Evolutionary conservation across 2,888 invertebrate species (phyloP).

Genomic region (Mantis religiosa): DNA sequence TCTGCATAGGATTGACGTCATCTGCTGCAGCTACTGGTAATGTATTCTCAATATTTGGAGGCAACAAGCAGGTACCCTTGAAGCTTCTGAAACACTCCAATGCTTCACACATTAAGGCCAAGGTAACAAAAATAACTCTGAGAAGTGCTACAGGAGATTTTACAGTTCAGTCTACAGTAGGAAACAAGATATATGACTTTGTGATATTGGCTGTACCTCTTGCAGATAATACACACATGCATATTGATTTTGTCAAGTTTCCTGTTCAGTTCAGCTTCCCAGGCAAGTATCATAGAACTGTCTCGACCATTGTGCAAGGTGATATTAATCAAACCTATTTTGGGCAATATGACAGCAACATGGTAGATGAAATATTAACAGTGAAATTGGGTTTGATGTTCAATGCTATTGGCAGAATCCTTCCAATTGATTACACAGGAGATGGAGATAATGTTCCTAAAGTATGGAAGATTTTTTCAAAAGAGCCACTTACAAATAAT

Average conservation of each 20-base stretch:
- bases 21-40: conserved; percentile 51
- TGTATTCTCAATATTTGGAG: conserved; percentile 57
- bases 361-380: conserved; percentile 45
- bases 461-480: conserved; percentile 59
- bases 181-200: conserved; percentile 46
- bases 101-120: conserved; percentile 42
- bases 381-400: conserved; percentile 46
- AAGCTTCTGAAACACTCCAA: conserved; percentile 42
- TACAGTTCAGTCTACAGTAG: conserved; percentile 20
- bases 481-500: conserved; percentile 43
- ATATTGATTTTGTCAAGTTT: conserved; percentile 48
- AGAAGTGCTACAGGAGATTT: conserved; percentile 35
- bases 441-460: conserved; percentile 33
- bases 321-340: conserved; percentile 47
- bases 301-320: conserved; percentile 51
- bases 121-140: conserved; percentile 39
- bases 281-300: conserved; percentile 51
- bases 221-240: conserved; percentile 42
- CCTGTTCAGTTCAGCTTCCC: conserved; percentile 40
- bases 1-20: conserved; percentile 44
- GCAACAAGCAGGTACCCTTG: conserved; percentile 51
- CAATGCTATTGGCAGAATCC: conserved; percentile 47
- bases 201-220: conserved; percentile 57
- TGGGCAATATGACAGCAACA: conserved; percentile 39
- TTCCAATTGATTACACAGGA: conserved; percentile 39